Evolutionary conservation across 2,797 vertebrate species (phyloP).

Genomic region (Ptychadena robeensis): DNA sequence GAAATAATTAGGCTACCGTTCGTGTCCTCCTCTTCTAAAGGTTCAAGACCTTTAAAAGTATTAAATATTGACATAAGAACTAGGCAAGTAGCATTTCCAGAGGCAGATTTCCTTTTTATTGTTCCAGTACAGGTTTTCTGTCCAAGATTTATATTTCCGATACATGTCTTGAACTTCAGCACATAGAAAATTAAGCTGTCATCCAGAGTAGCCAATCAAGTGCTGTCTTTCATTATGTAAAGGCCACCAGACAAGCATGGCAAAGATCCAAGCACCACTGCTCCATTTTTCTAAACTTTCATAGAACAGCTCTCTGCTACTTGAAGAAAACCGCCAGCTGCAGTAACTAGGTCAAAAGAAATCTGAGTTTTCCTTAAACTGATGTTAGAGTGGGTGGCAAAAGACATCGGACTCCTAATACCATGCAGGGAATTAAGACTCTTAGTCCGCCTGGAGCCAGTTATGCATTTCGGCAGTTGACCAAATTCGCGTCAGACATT

Average conservation of each 20-base stretch:
- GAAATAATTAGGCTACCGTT: too few relatives aligned
- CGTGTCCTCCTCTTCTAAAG: too few relatives aligned
- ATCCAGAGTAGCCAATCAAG: not conserved
- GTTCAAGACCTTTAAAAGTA: too few relatives aligned
- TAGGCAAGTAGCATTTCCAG: too few relatives aligned
- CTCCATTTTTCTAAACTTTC: not conserved
- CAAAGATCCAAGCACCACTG: not conserved
- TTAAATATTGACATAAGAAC: not conserved
- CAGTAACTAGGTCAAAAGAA: constrained; percentile 5
- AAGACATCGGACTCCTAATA: not conserved
- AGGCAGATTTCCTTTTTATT: not conserved
- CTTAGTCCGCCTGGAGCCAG: constrained; percentile 34
- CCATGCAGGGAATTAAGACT: constrained; percentile 26
- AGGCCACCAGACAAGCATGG: not conserved
- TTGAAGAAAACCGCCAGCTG: not conserved
- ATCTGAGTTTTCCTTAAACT: constrained; percentile 1
- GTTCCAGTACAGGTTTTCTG: too few relatives aligned
- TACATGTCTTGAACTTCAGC: too few relatives aligned
- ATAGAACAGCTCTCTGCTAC: not conserved
- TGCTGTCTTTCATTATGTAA: not conserved
- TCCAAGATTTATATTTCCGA: too few relatives aligned
- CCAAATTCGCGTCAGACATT: constrained; percentile 20
- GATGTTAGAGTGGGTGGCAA: constrained; percentile 7
- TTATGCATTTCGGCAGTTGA: constrained; percentile 28
- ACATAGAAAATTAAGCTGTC: not conserved